phyloP scores from a whole-genome alignment of 2,113 vertebrate genomes.

The Acrocephalus kingi region DNA sequence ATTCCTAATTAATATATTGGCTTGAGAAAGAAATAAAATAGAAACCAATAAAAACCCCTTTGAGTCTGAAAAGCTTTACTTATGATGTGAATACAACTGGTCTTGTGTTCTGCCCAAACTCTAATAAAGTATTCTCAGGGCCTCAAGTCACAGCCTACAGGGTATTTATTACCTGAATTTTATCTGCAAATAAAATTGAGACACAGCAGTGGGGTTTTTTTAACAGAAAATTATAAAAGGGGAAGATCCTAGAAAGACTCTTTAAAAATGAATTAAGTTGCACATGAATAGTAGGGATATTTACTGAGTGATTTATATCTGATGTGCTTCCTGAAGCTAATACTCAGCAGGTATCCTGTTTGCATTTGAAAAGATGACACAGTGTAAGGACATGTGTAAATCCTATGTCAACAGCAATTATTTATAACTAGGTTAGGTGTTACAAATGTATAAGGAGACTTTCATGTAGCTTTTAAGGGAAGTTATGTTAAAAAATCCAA shows the following conservation, averaged over 20 bases:
- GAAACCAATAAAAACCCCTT: not conserved
- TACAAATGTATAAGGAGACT: not conserved
- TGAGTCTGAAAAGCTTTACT: not conserved
- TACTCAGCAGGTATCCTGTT: conserved; percentile 19
- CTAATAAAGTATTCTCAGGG: not conserved
- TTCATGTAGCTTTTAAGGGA: not conserved
- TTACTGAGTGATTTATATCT: conserved; percentile 35
- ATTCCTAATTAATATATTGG: not conserved
- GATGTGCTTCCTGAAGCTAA: not conserved
- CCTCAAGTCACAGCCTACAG: not conserved
- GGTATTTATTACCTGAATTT: not conserved
- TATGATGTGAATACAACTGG: rapidly evolving
- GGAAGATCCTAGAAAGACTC: not conserved
- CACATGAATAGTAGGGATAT: not conserved
- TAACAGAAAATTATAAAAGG: not conserved
- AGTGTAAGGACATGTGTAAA: not conserved
- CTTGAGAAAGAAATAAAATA: not conserved
- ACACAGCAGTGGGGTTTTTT: not conserved
- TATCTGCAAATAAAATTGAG: not conserved
- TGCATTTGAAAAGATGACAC: conserved; percentile 6
- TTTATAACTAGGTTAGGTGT: not conserved
- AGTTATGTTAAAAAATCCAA: not conserved
- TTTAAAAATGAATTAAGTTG: conserved; percentile 3
- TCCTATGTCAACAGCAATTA: conserved; percentile 11
- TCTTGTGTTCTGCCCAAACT: not conserved